These are phyloP conservation scores for Apis laboriosa DNA, from an alignment of 1,140 invertebrate species.

Conservation along the genomic window DNA sequence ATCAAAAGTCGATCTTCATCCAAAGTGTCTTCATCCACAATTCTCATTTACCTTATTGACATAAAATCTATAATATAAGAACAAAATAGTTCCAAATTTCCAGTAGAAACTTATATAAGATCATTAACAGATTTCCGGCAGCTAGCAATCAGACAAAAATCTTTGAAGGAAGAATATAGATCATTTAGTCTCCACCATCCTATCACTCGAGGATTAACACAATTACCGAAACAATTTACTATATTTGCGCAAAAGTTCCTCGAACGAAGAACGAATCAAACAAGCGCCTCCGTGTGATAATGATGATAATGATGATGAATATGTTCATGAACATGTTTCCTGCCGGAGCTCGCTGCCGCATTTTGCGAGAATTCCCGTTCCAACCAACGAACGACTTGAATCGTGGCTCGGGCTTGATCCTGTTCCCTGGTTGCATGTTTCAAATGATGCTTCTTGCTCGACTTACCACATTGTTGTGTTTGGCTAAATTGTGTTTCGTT, in stretches of 20 bases:
- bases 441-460: constrained; percentile 82
- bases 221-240: constrained; percentile 43
- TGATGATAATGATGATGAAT: constrained; percentile 93
- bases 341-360: constrained; percentile 66
- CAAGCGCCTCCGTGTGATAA: constrained; percentile 81
- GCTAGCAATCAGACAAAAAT: neutral
- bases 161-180: neutral
- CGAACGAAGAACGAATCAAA: constrained; percentile 58
- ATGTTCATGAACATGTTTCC: constrained; percentile 88
- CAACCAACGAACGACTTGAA: constrained; percentile 83
- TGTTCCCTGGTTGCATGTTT: constrained; percentile 86
- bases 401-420: constrained; percentile 87
- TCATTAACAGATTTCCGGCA: neutral
- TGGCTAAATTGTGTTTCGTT: constrained; percentile 68
- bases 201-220: constrained; percentile 45
- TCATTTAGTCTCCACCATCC: constrained; percentile 17
- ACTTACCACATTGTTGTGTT: constrained; percentile 67
- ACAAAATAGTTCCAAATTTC: neutral
- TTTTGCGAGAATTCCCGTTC: constrained; percentile 82
- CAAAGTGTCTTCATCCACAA: too few relatives aligned
- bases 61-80: neutral
- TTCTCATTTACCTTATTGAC: neutral
- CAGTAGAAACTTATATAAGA: neutral
- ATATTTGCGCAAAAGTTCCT: neutral
- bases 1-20: neutral